Evolutionary conservation across 2,797 vertebrate species (phyloP), one percentile per base, ranked within the genome.

Genomic region (Atherinosoma microstoma): DNA sequence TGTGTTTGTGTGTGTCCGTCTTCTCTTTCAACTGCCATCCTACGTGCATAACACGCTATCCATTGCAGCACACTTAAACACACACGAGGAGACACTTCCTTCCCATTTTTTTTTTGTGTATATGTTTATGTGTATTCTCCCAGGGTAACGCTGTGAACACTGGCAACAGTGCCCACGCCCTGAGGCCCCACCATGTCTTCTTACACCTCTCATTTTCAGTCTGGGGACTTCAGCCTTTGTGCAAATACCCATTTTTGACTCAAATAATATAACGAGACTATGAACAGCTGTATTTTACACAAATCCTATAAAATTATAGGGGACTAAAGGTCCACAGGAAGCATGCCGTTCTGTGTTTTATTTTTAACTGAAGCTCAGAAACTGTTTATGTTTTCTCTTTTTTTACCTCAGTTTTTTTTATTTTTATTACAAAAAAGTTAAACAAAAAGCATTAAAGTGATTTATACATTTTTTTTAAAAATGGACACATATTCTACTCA

Each of bases 191-290:
- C 81, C 87, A 80, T 73, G 70, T 73, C 77, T 80, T 59, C 83
- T 83, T 80, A 91, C 78, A 91, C 87, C 89, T 78, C 81, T 90
- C 78, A 93, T 93, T 93, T 93, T 91, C 91, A 89, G 92, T 92
- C 91, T 93, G 89, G 85, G 79, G 76, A 86, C 79, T 80, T 76
- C 82, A 90, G 76, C 69, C 87, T 84, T 79, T 49, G 64, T 83
- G 85, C 87, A 93, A 92, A 92, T 91, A 86, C 90, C 83, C 87
- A 88, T 90, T 93, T 93, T 92, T 90, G 86, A 89, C 83, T 88
- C 72, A 87, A 91, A 92, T 89, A 91, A 89, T 80, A 87, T 79
- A 89, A 92, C 73, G 1, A 77, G 64, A 73, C 73, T 72, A 76
- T 58, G 82, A 80, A 84, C 90, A 85, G 83, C 89, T 87, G 91